Evolutionary conservation across 2,888 invertebrate genomes (phyloP), one percentile per base, ranked within the genome.

Genomic region (Lasioglossum pauxillum): DNA sequence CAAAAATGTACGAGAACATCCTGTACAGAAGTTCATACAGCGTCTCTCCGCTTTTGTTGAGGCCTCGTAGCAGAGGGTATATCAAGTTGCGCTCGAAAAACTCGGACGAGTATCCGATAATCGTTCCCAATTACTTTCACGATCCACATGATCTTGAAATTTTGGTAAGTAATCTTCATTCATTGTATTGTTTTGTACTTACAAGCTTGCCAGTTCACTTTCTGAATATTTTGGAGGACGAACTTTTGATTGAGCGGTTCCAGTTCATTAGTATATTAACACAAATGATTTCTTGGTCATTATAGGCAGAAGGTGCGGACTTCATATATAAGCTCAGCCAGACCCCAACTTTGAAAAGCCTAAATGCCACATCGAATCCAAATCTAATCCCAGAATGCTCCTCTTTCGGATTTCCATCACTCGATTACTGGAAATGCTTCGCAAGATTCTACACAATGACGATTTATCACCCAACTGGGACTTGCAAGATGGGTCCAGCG

Each of bases 41-140:
- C 4, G 71, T 64, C 5, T 1, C 74, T 0, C 84, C 90, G 10
- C 0, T 83, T 10, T 64, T 90, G 16, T n/a, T 90, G 4, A 82
- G 88, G 27, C 89, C 90, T 3, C 71, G 75, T 2, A 90, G 89
- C 64, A 84, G 60, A 41, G 90, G 90, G 19, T 96, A 95, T 88
- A 93, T 98, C 19, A 95, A 96, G 89, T 95, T 99, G 1, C 96
- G 96, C 90, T 97, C 97, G 75, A 95, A 96, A 0, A 98, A 0
- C 96, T 96, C 80, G 96, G 97, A 0, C 97, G 64, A 64, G 5
- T 16, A 97, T 89, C 98, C 99, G 0, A 94, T 97, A 19, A 98
- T 99, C 85, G 97, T 98, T 94, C 98, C 99, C 0, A 98, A 99
- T 94, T 99, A 99, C 94, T 97, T 97, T 92, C 95, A 96, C 0